Percentiles rank a stretch among this genome's conserved stretches.
These are phyloP conservation scores for Caenorhabditis zanzibari DNA, from an alignment of 2,888 invertebrate genomes.

Conservation along the genomic window DNA sequence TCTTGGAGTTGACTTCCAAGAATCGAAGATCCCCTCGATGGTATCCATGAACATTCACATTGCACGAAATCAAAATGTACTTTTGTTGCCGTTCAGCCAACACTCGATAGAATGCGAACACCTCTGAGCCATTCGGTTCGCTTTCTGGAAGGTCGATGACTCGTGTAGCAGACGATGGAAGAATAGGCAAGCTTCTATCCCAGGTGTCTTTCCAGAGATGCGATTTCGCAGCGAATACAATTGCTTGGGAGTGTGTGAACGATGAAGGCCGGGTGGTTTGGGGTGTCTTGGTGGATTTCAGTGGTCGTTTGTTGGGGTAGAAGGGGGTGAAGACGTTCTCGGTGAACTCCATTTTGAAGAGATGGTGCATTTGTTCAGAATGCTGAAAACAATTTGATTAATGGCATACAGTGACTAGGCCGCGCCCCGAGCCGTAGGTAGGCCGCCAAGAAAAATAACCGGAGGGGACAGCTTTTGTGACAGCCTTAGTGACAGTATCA, in stretches of 20 bases:
- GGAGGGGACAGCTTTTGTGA: no score
- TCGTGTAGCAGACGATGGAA: no score
- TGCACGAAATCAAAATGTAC: slow-evolving; percentile 41
- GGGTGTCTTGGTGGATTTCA: no score
- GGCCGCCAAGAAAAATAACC: no score
- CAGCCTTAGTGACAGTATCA: no score
- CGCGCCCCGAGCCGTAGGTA: no score
- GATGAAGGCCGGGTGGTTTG: background rate
- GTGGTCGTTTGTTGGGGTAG: background rate
- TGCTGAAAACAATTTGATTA: background rate
- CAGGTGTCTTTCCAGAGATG: background rate
- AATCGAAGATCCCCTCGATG: slow-evolving; percentile 52
- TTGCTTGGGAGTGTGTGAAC: background rate
- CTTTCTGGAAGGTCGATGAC: background rate
- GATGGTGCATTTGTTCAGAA: background rate
- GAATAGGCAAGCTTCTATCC: background rate
- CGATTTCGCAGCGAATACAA: slow-evolving; percentile 9
- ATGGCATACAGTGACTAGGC: no score
- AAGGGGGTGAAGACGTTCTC: slow-evolving; percentile 1
- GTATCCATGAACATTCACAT: slow-evolving; percentile 43
- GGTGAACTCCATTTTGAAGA: background rate
- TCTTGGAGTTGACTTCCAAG: slow-evolving; percentile 25
- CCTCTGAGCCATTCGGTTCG: background rate
- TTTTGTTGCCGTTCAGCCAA: slow-evolving; percentile 1
- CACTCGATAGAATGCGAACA: slow-evolving; percentile 35